Evolutionary conservation across 2,797 vertebrate genomes (phyloP), one percentile per base, ranked within the genome.

Genomic region (Aselliscus stoliczkanus): DNA sequence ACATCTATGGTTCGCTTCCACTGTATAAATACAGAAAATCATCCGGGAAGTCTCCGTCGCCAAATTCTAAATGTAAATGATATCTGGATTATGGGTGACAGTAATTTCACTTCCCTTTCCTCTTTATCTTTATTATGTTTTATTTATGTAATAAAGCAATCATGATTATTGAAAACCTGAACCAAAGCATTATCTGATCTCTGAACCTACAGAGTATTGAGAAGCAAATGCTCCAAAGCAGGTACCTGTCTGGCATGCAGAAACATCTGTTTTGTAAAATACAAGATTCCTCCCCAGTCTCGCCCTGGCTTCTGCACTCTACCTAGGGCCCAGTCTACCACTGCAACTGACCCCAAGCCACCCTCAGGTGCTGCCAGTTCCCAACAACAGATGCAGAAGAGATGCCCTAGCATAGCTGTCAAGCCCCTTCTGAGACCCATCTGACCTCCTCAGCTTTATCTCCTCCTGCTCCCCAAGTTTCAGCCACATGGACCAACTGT

Each of bases 101-200:
- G n/a, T 10, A 39, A 65, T 72, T 93, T 73, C 69, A 87, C 34
- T 83, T 88, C 75, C 56, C 52, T 76, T 69, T 95, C 60, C 69
- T 90, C 94, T 39, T 58, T 85, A 60, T 60, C 37, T 95, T 83
- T 77, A 91, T 88, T 79, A 44, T 23, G n/a, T 77, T 80, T 88
- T 54, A 85, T 70, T 65, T 77, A 56, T 21, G 27, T 47, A 42
- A 65, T 39, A 70, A 84, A 93, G 79, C 75, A 82, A 85, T 25
- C 17, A 44, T 13, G 29, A 67, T 54, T 73, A 64, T 52, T 93
- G 89, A 79, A 86, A 92, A 83, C 23, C 77, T 39, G 76, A 94
- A 73, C 47, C 72, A 73, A 47, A 86, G 44, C 89, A 58, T 54
- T 21, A 81, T 54, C 65, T 77, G 31, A 69, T n/a, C 69, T 70